phyloP scores from a whole-genome alignment of 1,140 invertebrate species.

The Zaprionus tsacasi region DNA sequence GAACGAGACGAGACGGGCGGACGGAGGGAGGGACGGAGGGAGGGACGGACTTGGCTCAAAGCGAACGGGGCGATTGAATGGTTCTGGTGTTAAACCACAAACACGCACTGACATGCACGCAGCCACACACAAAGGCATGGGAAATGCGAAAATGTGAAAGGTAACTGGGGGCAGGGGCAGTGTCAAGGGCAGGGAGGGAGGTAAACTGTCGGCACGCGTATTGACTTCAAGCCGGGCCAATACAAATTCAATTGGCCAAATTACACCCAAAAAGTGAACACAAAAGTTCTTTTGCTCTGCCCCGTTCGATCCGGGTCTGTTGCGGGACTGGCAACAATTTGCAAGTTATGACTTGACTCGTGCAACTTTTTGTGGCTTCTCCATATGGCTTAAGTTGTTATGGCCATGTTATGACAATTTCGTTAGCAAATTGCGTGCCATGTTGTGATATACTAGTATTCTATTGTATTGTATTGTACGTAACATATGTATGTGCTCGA shows the following conservation, averaged over 20 bases:
- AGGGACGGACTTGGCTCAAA: constrained; percentile 19
- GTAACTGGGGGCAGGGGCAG: neutral
- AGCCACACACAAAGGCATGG: constrained; percentile 53
- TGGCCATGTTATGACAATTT: constrained; percentile 48
- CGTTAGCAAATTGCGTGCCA: constrained; percentile 42
- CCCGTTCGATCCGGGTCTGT: constrained; percentile 1
- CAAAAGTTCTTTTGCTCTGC: constrained; percentile 43
- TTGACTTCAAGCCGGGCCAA: constrained; percentile 44
- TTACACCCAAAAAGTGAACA: constrained; percentile 43
- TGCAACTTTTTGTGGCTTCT: constrained; percentile 43
- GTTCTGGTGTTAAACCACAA: constrained; percentile 58
- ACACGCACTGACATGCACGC: constrained; percentile 57
- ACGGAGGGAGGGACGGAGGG: too few relatives aligned
- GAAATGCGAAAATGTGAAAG: neutral
- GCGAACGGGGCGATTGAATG: constrained; percentile 36
- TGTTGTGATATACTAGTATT: constrained; percentile 13
- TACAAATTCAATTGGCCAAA: constrained; percentile 71
- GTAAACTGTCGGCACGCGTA: constrained; percentile 8
- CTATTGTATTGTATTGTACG: neutral
- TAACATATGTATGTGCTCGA: too few relatives aligned
- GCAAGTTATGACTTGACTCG: constrained; percentile 32
- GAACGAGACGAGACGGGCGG: neutral
- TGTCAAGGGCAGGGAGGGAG: neutral
- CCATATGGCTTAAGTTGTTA: constrained; percentile 31
- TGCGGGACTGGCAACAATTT: constrained; percentile 33